Percentiles rank a stretch among this genome's conserved stretches.
Evolutionary conservation across 2,888 invertebrate genomes (phyloP).

Genomic region (Caenorhabditis sp.): DNA sequence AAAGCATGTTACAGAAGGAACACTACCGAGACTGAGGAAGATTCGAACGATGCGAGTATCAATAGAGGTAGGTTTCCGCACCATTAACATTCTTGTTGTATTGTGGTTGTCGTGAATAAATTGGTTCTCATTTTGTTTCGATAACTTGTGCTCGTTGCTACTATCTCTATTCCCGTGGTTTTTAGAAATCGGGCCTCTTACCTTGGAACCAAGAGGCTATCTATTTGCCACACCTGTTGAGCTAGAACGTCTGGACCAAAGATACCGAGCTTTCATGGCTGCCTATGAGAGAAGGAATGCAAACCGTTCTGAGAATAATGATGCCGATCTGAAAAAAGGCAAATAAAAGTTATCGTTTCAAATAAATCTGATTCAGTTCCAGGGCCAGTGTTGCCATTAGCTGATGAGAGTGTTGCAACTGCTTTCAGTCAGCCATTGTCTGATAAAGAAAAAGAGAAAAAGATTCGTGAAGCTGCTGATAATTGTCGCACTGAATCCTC

Average conservation of each 20-base stretch:
- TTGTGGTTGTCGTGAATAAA: not conserved
- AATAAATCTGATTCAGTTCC: constrained; percentile 23
- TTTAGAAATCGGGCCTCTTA: constrained; percentile 30
- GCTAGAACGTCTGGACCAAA: not conserved
- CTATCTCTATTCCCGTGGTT: not conserved
- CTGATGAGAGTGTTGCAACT: not conserved
- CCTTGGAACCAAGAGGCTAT: constrained; percentile 28
- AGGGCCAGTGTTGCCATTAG: not conserved
- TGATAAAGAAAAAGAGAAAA: constrained; percentile 12
- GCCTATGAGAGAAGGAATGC: not conserved
- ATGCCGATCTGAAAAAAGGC: constrained; percentile 3
- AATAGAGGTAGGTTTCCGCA: not conserved
- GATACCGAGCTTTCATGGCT: not conserved
- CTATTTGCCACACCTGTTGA: constrained; percentile 14
- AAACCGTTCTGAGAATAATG: not conserved
- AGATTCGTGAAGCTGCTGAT: constrained; percentile 5
- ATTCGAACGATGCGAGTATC: not conserved
- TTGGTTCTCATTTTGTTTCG: not conserved
- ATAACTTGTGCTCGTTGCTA: not conserved
- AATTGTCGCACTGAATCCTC: constrained; percentile 8
- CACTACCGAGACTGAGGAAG: not conserved
- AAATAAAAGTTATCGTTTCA: constrained; percentile 1
- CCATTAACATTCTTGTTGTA: not conserved
- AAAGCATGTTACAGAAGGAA: not conserved
- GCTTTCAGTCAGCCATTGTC: not conserved